phyloP scores from a whole-genome alignment of 2,113 vertebrate species.

The Cynocephalus volans region DNA sequence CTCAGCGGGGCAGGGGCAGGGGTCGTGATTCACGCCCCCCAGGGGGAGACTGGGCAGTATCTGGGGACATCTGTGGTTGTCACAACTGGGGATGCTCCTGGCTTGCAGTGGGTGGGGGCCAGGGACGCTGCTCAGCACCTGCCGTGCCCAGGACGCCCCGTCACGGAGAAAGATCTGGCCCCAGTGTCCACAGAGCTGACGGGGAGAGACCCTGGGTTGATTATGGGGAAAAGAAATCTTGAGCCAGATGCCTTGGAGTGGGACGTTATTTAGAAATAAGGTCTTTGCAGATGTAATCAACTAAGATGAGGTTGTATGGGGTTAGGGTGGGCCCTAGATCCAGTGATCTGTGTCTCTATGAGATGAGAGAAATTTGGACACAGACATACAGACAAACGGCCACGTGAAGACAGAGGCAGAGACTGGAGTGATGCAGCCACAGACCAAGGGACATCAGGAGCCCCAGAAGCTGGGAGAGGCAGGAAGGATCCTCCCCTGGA shows the following conservation, averaged over 20 bases:
- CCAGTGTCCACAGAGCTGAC: neutral
- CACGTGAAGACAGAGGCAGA: neutral
- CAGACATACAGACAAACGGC: neutral
- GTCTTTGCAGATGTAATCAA: neutral
- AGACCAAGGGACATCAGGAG: neutral
- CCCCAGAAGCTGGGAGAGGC: neutral
- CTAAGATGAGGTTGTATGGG: neutral
- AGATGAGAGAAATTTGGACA: neutral
- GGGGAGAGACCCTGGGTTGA: neutral
- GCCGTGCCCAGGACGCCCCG: neutral
- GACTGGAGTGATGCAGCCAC: neutral
- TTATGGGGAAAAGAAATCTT: neutral
- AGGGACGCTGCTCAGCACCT: neutral
- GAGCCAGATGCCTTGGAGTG: too few relatives aligned
- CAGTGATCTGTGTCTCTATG: too few relatives aligned
- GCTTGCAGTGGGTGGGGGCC: neutral
- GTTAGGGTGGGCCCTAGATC: neutral
- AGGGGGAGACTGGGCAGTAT: neutral
- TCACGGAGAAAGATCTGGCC: neutral
- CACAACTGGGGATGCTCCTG: neutral
- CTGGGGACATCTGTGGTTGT: neutral
- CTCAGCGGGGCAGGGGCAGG: neutral
- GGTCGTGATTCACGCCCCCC: neutral
- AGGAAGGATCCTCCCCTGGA: neutral
- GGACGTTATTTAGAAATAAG: neutral